Evolutionary conservation across 2,888 invertebrate genomes (phyloP).

Genomic region (Acholoe squamosa): DNA sequence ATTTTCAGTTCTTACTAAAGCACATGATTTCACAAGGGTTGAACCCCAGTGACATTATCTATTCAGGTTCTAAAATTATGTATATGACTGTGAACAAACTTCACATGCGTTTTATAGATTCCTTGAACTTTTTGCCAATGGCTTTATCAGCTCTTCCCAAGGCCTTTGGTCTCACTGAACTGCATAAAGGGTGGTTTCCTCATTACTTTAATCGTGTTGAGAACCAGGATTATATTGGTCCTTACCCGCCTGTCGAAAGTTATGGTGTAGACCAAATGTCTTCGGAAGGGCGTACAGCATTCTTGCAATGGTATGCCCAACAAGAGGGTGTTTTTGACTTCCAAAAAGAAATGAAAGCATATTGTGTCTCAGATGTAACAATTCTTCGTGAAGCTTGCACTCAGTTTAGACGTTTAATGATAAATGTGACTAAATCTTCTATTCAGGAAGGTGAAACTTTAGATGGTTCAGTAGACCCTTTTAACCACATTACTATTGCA

Average conservation of each 20-base stretch:
- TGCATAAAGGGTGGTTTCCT: neutral
- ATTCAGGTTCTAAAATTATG: slow-evolving; percentile 23
- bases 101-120: neutral
- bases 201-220: neutral
- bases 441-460: neutral
- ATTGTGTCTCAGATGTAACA: slow-evolving; percentile 4
- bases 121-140: slow-evolving; percentile 41
- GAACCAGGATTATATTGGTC: slow-evolving; percentile 25
- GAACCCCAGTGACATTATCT: neutral
- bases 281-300: neutral
- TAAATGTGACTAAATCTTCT: slow-evolving; percentile 1
- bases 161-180: slow-evolving; percentile 18
- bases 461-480: neutral
- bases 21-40: neutral
- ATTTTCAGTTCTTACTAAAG: neutral
- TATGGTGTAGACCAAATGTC: slow-evolving; percentile 24
- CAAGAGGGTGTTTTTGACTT: slow-evolving; percentile 18
- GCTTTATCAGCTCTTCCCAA: neutral
- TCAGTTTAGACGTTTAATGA: neutral
- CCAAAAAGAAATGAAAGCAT: neutral
- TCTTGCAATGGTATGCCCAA: neutral
- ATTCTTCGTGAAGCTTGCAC: slow-evolving; percentile 38
- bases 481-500: slow-evolving; percentile 32
- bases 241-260: neutral
- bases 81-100: neutral